Percentiles rank a stretch among this genome's conserved stretches.
These are phyloP conservation scores for Xyrauchen texanus DNA, from an alignment of 2,113 vertebrate species.

Conservation along the genomic window DNA sequence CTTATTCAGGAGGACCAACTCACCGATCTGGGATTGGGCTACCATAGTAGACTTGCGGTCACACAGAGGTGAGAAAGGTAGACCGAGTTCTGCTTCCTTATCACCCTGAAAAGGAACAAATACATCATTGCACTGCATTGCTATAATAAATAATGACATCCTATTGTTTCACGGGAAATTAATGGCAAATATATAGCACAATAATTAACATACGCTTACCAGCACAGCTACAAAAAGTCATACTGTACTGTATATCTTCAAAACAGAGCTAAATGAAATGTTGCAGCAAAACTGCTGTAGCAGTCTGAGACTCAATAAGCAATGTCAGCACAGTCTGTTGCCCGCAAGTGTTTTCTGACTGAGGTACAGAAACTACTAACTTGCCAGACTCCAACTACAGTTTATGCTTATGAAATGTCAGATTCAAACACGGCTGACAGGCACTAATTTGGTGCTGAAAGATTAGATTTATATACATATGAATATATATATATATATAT, in stretches of 20 bases:
- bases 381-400: too few species aligned
- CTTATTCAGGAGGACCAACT: slow-evolving; percentile 39
- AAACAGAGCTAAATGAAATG: background rate
- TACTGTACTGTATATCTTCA: background rate
- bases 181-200: background rate
- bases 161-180: background rate
- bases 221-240: background rate
- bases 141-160: background rate
- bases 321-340: background rate
- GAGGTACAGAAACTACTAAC: too few species aligned
- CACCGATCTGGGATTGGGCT: slow-evolving; percentile 97
- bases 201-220: background rate
- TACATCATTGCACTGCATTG: slow-evolving; percentile 18
- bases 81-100: slow-evolving; percentile 93
- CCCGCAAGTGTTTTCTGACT: background rate
- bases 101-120: slow-evolving; percentile 83
- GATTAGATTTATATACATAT: background rate
- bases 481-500: too few species aligned
- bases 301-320: background rate
- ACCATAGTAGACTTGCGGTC: slow-evolving; percentile 99
- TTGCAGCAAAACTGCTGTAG: background rate
- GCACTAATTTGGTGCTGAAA: background rate
- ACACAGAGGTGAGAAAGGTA: slow-evolving; percentile 96
- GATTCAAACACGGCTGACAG: too few species aligned
- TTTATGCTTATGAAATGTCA: too few species aligned